phyloP scores from a whole-genome alignment of 2,797 vertebrate genomes.

The Sebastes miniatus region DNA sequence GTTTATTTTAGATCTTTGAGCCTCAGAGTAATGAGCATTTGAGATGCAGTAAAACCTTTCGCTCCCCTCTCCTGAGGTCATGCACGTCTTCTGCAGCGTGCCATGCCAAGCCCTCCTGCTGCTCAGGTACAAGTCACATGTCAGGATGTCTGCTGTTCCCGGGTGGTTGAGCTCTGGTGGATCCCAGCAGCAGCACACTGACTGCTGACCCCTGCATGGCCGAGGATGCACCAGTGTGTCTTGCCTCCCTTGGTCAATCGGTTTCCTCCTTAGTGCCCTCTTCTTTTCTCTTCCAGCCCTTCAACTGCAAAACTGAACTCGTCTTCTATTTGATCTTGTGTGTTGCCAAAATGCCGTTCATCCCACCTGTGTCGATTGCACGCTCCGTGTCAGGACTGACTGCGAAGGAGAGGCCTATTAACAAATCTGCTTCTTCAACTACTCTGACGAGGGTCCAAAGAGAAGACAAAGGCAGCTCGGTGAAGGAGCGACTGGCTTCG shows the following conservation, averaged over 20 bases:
- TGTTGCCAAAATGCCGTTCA: constrained; percentile 80
- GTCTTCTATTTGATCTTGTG: constrained; percentile 72
- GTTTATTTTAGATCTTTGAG: constrained; percentile 74
- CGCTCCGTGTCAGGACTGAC: constrained; percentile 58
- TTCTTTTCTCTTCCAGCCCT: constrained; percentile 33
- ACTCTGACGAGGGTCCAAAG: constrained; percentile 21
- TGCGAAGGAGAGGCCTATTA: constrained; percentile 35
- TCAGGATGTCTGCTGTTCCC: background rate
- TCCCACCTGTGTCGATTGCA: constrained; percentile 59
- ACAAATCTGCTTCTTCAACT: background rate
- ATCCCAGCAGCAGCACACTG: constrained; percentile 2
- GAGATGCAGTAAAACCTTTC: constrained; percentile 19
- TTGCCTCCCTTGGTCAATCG: background rate
- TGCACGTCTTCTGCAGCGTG: background rate
- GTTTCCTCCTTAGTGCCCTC: constrained; percentile 28
- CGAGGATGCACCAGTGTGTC: constrained; percentile 49
- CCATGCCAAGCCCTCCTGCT: constrained; percentile 26
- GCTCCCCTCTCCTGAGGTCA: background rate
- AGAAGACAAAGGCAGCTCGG: constrained; percentile 53
- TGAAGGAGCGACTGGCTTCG: constrained; percentile 68
- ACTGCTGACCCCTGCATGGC: constrained; percentile 55
- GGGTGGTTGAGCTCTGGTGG: constrained; percentile 7
- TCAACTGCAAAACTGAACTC: constrained; percentile 60
- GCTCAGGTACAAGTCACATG: constrained; percentile 31
- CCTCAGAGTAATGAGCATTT: constrained; percentile 51